Conservation (phyloP, 2,113 vertebrate genomes). For the Oryzias melastigma region DNA sequence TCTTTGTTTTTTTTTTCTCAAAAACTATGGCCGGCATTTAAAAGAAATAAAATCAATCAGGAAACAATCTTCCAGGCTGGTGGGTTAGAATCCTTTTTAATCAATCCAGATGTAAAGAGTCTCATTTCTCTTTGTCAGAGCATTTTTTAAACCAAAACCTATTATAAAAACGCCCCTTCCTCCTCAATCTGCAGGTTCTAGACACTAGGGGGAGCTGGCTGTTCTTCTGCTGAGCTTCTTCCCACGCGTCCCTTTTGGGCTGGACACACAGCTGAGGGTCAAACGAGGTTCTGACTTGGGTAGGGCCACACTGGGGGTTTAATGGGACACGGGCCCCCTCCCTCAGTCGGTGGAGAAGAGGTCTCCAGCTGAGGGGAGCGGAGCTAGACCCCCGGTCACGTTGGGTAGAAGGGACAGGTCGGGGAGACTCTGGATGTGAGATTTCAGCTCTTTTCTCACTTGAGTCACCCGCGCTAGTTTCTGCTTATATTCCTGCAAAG, state of each 20-base stretch:
- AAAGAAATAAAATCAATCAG: conserved; percentile 56
- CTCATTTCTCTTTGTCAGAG: conserved; percentile 51
- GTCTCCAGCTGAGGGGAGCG: conserved; percentile 95
- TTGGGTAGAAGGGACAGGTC: conserved; percentile 95
- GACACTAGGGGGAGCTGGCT: conserved; percentile 10
- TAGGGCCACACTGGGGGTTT: conserved; percentile 5
- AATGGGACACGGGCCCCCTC: conserved; percentile 28
- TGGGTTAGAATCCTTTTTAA: conserved; percentile 59
- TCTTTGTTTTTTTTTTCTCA: conserved; percentile 33
- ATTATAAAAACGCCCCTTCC: conserved; percentile 4
- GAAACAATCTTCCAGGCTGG: conserved; percentile 62
- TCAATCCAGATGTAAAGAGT: conserved; percentile 48
- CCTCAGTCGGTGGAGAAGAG: conserved; percentile 96
- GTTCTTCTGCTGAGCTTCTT: conserved; percentile 11
- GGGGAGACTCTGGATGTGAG: conserved; percentile 98
- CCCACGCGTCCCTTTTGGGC: conserved; percentile 27
- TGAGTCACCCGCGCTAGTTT: conserved; percentile 96
- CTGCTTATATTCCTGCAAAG: conserved; percentile 92
- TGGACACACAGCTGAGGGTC: conserved; percentile 33
- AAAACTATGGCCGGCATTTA: conserved; percentile 19
- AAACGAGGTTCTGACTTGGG: conserved; percentile 26
- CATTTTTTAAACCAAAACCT: conserved; percentile 18
- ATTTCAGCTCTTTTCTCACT: conserved; percentile 97
- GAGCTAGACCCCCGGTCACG: conserved; percentile 93
- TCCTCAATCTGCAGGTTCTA: conserved; percentile 26